Evolutionary conservation across 2,888 invertebrate genomes (phyloP).

Genomic region (Heteromyza rotundicornis): DNA sequence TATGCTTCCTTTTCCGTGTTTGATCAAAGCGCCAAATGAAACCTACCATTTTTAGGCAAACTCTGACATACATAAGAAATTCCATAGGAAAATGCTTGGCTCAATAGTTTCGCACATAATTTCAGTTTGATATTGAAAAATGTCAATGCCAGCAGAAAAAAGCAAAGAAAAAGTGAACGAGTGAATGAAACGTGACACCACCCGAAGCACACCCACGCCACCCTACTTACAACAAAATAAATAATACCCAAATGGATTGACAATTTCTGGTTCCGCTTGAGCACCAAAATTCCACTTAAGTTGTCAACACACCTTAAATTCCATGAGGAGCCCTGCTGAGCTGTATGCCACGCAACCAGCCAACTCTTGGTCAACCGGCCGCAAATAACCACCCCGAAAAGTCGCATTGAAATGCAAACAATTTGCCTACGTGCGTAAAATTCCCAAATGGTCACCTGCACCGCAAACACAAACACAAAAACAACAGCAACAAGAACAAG

Average conservation of each 20-base stretch:
- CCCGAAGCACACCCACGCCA: neutral
- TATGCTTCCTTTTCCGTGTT: too few species aligned
- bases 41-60: too few species aligned
- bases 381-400: conserved; percentile 14
- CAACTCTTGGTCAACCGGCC: neutral
- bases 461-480: neutral
- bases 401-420: conserved; percentile 38
- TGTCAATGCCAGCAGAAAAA: neutral
- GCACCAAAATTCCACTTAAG: conserved; percentile 48
- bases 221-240: neutral
- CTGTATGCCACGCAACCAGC: neutral
- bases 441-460: conserved; percentile 3
- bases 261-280: conserved; percentile 33
- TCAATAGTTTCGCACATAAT: neutral
- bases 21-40: too few species aligned
- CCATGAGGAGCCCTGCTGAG: neutral
- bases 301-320: conserved; percentile 42
- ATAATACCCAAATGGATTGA: neutral
- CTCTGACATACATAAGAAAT: neutral
- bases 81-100: neutral
- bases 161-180: neutral
- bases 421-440: conserved; percentile 31
- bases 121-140: neutral
- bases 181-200: neutral
- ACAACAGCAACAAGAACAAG: neutral